These are phyloP conservation scores for Odontesthes bonariensis DNA, from an alignment of 2,113 vertebrate genomes.

Conservation along the genomic window DNA sequence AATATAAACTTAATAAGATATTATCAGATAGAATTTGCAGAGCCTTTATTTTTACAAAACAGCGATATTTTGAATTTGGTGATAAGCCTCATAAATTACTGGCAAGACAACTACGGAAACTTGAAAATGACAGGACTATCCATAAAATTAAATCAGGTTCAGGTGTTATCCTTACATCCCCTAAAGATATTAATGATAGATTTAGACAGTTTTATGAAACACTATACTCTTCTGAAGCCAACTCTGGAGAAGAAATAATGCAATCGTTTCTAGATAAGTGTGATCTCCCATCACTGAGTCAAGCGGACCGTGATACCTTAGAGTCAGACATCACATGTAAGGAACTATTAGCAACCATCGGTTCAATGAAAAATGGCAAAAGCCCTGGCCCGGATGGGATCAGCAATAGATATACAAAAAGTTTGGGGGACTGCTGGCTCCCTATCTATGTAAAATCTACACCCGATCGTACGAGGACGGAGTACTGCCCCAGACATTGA, in stretches of 20 bases:
- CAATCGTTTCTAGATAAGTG: neutral
- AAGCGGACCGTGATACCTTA: neutral
- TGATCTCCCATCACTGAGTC: neutral
- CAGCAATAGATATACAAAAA: neutral
- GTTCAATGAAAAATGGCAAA: neutral
- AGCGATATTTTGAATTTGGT: neutral
- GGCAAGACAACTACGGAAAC: neutral
- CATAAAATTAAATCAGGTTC: too few species aligned
- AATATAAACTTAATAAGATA: neutral
- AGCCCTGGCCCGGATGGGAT: neutral
- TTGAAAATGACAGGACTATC: neutral
- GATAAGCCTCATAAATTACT: slow-evolving; percentile 1
- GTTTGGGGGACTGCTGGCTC: neutral
- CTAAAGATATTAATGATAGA: too few species aligned
- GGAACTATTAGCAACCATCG: neutral
- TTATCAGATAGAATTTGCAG: neutral
- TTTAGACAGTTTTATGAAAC: neutral
- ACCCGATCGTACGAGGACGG: neutral
- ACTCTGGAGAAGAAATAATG: neutral
- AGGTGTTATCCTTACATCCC: too few species aligned
- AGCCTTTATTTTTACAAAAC: neutral
- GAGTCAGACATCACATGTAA: neutral
- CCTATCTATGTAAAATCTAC: neutral
- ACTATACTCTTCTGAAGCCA: neutral
- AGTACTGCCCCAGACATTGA: too few species aligned